A percentile compares a stretch with the other conserved stretches of the same genome.
phyloP scores from a whole-genome alignment of 2,797 vertebrate species.

The Betta splendens region DNA sequence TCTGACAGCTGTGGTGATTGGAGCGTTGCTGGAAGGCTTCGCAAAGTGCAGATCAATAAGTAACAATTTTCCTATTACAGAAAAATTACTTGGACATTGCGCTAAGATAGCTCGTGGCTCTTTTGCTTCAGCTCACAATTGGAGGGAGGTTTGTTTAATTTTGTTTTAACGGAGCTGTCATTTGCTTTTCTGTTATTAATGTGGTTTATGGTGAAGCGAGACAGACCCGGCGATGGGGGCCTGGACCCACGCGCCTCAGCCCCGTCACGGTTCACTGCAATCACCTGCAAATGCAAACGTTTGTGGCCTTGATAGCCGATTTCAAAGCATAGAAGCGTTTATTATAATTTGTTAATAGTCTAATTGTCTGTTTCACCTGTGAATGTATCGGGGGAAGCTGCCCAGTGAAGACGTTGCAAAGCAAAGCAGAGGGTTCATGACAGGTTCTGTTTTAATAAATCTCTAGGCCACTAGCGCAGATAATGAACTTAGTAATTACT shows the following conservation, averaged over 20 bases:
- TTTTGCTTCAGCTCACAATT: constrained; percentile 82
- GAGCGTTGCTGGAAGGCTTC: constrained; percentile 92
- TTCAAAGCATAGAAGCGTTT: neutral
- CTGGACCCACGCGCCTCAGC: neutral
- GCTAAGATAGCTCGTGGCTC: constrained; percentile 91
- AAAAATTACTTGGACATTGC: constrained; percentile 92
- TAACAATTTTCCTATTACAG: constrained; percentile 98
- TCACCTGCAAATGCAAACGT: neutral
- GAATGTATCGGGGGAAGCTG: constrained; percentile 16
- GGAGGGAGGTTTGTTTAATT: constrained; percentile 66
- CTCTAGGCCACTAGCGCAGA: constrained; percentile 72
- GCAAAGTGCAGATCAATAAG: constrained; percentile 97
- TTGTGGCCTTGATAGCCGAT: neutral
- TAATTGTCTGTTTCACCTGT: constrained; percentile 18
- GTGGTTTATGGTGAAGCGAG: constrained; percentile 12
- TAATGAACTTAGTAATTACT: constrained; percentile 89
- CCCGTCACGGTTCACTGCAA: neutral
- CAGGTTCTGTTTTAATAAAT: constrained; percentile 79
- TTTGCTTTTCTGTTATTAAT: constrained; percentile 19
- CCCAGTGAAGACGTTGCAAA: constrained; percentile 55
- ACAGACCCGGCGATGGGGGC: neutral
- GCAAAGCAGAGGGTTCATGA: constrained; percentile 59
- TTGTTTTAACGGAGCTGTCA: constrained; percentile 14
- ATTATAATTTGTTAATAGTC: no score
- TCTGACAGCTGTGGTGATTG: constrained; percentile 94